Evolutionary conservation across 2,113 vertebrate species (phyloP).

Genomic region (Trogon melanurus): DNA sequence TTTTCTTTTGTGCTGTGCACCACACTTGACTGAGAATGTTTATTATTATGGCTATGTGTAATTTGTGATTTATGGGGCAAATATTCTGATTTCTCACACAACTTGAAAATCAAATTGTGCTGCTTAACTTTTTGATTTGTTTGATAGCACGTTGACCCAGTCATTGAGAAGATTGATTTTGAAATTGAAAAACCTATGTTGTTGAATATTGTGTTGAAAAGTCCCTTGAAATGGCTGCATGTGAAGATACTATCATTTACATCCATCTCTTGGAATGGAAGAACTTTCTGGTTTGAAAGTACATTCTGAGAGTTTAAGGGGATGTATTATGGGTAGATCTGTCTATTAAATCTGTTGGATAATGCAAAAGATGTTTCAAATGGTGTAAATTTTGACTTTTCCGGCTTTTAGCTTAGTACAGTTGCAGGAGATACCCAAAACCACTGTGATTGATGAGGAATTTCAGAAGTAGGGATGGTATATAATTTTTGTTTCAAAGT

Average conservation of each 20-base stretch:
- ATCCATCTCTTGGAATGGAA: background rate
- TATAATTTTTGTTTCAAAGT: background rate
- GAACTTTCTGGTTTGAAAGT: background rate
- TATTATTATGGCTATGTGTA: background rate
- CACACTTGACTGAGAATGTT: background rate
- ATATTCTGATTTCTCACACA: background rate
- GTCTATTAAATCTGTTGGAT: background rate
- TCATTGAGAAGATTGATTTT: background rate
- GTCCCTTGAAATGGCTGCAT: background rate
- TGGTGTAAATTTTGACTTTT: background rate
- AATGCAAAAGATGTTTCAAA: background rate
- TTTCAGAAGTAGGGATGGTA: background rate
- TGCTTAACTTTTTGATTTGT: background rate
- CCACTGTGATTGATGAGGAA: accelerated
- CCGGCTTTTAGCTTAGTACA: background rate
- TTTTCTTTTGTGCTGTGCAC: background rate
- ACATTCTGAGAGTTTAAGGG: background rate
- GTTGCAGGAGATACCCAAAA: background rate
- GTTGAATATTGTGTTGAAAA: background rate
- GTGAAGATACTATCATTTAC: background rate
- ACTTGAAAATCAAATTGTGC: background rate
- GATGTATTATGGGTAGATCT: background rate
- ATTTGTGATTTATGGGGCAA: background rate
- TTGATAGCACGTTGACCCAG: background rate
- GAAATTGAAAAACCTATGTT: background rate